phyloP scores from a whole-genome alignment of 1,140 invertebrate genomes.

The Lasioglossum albipes region DNA sequence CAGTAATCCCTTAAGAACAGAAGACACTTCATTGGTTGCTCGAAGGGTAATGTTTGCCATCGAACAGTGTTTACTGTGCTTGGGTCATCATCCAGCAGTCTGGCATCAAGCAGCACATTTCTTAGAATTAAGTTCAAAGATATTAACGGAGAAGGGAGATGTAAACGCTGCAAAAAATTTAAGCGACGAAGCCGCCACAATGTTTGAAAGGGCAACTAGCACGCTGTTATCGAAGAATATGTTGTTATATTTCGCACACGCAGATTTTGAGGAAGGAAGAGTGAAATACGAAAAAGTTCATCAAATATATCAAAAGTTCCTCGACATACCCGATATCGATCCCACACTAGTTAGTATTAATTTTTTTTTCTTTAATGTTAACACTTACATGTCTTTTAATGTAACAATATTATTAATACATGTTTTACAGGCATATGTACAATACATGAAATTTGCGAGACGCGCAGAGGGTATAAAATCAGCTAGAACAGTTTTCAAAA shows the following conservation, averaged over 20 bases:
- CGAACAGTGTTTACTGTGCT: constrained; percentile 97
- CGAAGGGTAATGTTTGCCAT: constrained; percentile 98
- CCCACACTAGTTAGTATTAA: constrained; percentile 91
- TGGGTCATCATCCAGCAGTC: constrained; percentile 98
- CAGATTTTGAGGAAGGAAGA: constrained; percentile 98
- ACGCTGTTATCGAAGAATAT: constrained; percentile 94
- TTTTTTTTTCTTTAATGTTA: constrained; percentile 25
- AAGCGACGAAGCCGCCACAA: constrained; percentile 94
- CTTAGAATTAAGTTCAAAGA: constrained; percentile 95
- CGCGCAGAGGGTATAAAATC: constrained; percentile 98
- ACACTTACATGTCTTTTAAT: constrained; percentile 21
- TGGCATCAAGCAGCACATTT: constrained; percentile 99
- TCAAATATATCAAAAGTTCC: constrained; percentile 95
- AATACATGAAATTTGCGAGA: constrained; percentile 99
- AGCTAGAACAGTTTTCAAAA: constrained; percentile 95
- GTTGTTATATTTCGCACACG: constrained; percentile 98
- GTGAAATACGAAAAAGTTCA: constrained; percentile 99
- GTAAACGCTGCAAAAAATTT: constrained; percentile 94
- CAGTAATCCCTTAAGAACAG: constrained; percentile 95
- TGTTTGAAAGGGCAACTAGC: constrained; percentile 95
- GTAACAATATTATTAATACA: not conserved
- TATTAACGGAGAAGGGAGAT: constrained; percentile 96
- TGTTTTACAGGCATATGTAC: constrained; percentile 91
- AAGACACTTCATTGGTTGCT: constrained; percentile 96
- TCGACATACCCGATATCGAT: constrained; percentile 94